These are phyloP conservation scores for Crotalus helleri DNA, from an alignment of 2,113 vertebrate genomes.

Conservation along the genomic window DNA sequence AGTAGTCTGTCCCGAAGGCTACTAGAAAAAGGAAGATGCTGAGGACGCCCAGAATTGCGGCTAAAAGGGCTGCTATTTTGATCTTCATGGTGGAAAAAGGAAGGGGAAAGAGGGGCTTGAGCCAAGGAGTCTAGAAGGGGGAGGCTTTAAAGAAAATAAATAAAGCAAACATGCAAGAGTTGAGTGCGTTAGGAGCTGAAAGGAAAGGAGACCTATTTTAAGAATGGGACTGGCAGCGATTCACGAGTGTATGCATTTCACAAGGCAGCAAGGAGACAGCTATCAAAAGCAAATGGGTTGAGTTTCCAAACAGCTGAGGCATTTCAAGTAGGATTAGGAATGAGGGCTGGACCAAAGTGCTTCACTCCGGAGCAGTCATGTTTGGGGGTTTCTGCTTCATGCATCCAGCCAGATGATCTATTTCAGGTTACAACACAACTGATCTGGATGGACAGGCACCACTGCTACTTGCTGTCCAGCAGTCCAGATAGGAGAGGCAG, in stretches of 20 bases:
- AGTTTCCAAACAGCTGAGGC: conserved; percentile 55
- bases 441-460: not conserved
- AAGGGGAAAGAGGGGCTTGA: not conserved
- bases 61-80: conserved; percentile 70
- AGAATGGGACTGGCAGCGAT: conserved; percentile 57
- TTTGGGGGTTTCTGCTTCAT: not conserved
- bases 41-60: conserved; percentile 72
- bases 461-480: not conserved
- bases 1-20: conserved; percentile 84
- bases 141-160: not conserved
- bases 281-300: conserved; percentile 71
- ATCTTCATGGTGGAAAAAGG: conserved; percentile 74
- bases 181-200: not conserved
- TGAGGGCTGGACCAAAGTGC: not conserved
- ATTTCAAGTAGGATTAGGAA: conserved; percentile 23
- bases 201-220: conserved; percentile 75
- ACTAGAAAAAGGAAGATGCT: conserved; percentile 80
- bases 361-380: not conserved
- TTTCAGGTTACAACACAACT: not conserved
- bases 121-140: not conserved
- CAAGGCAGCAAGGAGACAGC: conserved; percentile 41
- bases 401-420: not conserved
- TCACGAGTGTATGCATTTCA: conserved; percentile 70
- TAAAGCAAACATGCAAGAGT: not conserved
- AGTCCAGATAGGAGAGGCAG: not conserved